Evolutionary conservation across 2,797 vertebrate genomes (phyloP), one percentile per base, ranked within the genome.

Genomic region (Micromesistius poutassou): DNA sequence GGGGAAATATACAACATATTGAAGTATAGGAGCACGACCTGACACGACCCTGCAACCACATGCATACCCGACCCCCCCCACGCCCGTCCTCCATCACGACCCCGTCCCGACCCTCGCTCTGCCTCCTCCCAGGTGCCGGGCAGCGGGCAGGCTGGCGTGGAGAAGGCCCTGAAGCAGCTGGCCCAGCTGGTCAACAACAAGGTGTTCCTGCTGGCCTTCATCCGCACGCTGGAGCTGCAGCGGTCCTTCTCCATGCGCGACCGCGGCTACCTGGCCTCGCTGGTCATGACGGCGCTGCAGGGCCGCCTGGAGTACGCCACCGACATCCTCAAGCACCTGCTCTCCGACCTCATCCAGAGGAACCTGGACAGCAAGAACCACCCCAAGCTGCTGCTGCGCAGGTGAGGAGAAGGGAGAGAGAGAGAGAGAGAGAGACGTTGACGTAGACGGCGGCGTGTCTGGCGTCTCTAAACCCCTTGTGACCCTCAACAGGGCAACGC

Each of bases 281-380:
- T 99, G 83, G 97, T 99, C 93, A 99, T 99, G 97, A 99, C 97
- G 0, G 97, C 96, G 0, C 94, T 99, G 90, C 98, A 99, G 94
- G 97, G 98, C 0, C 94, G 95, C 77, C 94, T 99, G 86, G 97
- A 99, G 86, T 98, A 96, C 0, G 97, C 97, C 88, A 99, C 97
- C 0, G 97, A 98, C 0, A 96, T 99, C 55, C 95, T 98, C 83
- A 99, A 98, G 78, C 97, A 98, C 86, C 94, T 99, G 77, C 95
- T 99, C 7, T 96, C 97, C 0, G 97, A 99, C 89, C 96, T 99
- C 36, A 99, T 99, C 4, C 95, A 96, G 38, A 97, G 97, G 88
- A 98, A 98, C 91, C 91, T 99, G 90, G 97, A 99, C 85, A 98
- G 97, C 92, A 98, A 98, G 93, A 99, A 99, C 92, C 97, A 99